Evolutionary conservation across 2,888 invertebrate species (phyloP).

Genomic region (Drosophila peninsularis): DNA sequence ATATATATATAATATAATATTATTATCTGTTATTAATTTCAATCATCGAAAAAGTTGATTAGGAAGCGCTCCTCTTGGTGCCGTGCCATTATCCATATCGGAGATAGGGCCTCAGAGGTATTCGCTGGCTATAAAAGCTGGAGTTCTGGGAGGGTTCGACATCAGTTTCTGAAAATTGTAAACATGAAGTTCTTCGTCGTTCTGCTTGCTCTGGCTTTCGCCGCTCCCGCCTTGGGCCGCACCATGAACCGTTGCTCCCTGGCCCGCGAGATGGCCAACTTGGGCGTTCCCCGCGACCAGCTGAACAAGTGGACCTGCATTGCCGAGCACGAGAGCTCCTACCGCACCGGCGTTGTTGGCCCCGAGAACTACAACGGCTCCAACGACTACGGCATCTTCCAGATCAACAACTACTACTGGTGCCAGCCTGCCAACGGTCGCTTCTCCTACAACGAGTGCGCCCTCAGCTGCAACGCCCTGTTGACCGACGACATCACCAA

Average conservation of each 20-base stretch:
- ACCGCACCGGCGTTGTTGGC: conserved; percentile 84
- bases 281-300: conserved; percentile 67
- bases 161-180: conserved; percentile 41
- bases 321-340: conserved; percentile 70
- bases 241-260: conserved; percentile 68
- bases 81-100: not conserved
- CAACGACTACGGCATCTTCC: conserved; percentile 83
- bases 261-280: conserved; percentile 66
- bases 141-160: not conserved
- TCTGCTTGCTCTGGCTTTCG: conserved; percentile 55
- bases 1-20: not conserved
- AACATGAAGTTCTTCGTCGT: conserved; percentile 47
- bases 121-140: conserved; percentile 12
- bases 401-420: conserved; percentile 82
- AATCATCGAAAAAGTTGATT: conserved; percentile 6
- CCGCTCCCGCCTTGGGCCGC: conserved; percentile 59
- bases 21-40: conserved; percentile 13
- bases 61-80: not conserved
- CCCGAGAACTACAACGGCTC: conserved; percentile 85
- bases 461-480: conserved; percentile 50
- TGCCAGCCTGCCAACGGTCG: conserved; percentile 69
- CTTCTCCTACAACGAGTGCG: conserved; percentile 53
- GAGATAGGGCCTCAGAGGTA: conserved; percentile 15
- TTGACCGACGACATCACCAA: conserved; percentile 72
- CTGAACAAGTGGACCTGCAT: conserved; percentile 69